Evolutionary conservation across 2,888 invertebrate genomes (phyloP), one percentile per base, ranked within the genome.

Genomic region (Nomada ferruginata): DNA sequence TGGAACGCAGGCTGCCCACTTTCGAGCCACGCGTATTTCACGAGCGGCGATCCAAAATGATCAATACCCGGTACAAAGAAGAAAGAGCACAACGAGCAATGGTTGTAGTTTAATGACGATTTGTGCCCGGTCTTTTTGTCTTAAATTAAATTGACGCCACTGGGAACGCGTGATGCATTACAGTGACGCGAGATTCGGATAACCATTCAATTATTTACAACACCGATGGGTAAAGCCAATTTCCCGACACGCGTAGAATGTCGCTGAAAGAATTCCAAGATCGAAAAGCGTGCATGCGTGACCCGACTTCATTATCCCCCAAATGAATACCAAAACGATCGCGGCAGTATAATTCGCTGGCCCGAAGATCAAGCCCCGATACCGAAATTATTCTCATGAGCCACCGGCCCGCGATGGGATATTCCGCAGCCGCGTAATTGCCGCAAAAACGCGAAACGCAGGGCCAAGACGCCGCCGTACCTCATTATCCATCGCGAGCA

Each of bases 401-500:
- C 36, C 18, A 55, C 10, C 26, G 23, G 15, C 29, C 18, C 15
- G 1, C 29, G 64, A 20, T 55, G 13, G 42, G 9, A 13, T 20
- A 50, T 47, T 47, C 52, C 47, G 47, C 18, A 7, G 9, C 15
- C 47, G 5, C 4, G 47, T 66, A 55, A 75, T 78, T 71, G 59
- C 42, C 50, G 36, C 57, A 55, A 61, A 78, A 78, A 53, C 66
- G 23, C 47, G 66, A 78, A 75, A 68, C 61, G 47, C 23, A 52
- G 13, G 20, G 26, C 50, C n/a, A n/a, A 26, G 36, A 18, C 36
- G 63, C 20, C 10, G 4, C 44, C 2, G 7, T 36, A 3, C 29
- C 13, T 66, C 55, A 23, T 66, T 74, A 75, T 60, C 15, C 44
- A 5, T 11, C 15, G 13, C n/a, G 2, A 1, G 2, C 50, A n/a